Evolutionary conservation across 2,113 vertebrate species (phyloP).

Genomic region (Platichthys flesus): DNA sequence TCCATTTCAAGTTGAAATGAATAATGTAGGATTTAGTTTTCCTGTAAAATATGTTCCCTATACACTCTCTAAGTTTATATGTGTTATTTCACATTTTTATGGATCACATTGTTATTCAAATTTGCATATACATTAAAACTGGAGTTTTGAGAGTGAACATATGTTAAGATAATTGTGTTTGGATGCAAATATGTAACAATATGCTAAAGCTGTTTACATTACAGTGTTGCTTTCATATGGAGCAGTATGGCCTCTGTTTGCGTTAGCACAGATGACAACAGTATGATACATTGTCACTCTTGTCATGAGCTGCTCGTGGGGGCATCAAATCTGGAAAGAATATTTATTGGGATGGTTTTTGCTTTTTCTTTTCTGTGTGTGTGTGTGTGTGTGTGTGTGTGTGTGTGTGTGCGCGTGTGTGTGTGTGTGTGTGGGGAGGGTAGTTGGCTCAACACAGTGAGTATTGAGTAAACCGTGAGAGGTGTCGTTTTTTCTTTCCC

Average conservation of each 20-base stretch:
- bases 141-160: too few species aligned
- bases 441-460: constrained; percentile 34
- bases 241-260: constrained; percentile 23
- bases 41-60: neutral
- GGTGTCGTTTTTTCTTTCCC: constrained; percentile 11
- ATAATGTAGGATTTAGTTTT: neutral
- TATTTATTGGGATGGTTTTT: constrained; percentile 45
- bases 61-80: neutral
- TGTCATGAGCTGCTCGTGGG: constrained; percentile 1
- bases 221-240: neutral
- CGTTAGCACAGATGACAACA: neutral
- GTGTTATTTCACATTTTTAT: neutral
- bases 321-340: constrained; percentile 32
- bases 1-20: constrained; percentile 6
- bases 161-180: too few species aligned
- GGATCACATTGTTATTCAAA: too few species aligned
- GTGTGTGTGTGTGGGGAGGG: constrained; percentile 2
- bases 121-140: too few species aligned
- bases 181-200: too few species aligned
- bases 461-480: constrained; percentile 38
- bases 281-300: constrained; percentile 12
- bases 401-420: constrained; percentile 7
- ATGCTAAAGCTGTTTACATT: neutral
- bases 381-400: constrained; percentile 23
- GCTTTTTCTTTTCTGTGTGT: neutral